Conservation (phyloP, 2,113 vertebrate species). For the Ictidomys tridecemlineatus region DNA sequence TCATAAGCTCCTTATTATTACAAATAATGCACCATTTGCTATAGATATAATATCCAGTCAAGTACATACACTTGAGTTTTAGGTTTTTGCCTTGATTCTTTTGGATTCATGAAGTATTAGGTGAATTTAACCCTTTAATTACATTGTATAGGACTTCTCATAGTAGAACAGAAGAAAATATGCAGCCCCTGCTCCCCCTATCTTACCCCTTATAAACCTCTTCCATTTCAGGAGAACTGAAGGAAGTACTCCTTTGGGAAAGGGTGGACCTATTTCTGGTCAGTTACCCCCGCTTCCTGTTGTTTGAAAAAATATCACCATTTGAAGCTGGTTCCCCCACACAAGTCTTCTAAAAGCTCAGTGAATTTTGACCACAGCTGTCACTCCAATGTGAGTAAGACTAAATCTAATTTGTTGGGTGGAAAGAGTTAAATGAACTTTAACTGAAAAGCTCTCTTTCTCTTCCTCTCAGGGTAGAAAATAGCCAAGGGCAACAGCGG, state of each 20-base stretch:
- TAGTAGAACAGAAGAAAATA: not conserved
- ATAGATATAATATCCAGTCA: not conserved
- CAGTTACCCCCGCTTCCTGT: not conserved
- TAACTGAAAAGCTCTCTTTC: conserved; percentile 91
- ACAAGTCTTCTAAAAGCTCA: not conserved
- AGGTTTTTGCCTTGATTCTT: not conserved
- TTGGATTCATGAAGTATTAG: not conserved
- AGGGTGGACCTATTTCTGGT: not conserved
- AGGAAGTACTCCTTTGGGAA: not conserved
- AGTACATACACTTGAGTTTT: not conserved
- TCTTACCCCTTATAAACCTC: not conserved
- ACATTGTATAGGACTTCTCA: not conserved
- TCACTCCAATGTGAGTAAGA: conserved; percentile 80
- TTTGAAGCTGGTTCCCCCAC: not conserved
- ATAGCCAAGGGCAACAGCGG: conserved; percentile 99
- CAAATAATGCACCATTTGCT: not conserved
- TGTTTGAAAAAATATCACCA: not conserved
- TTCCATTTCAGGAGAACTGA: not conserved
- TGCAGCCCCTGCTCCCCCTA: not conserved
- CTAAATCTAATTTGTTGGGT: conserved; percentile 90
- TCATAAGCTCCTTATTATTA: not conserved
- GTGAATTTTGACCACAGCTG: conserved; percentile 75
- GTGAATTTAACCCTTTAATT: not conserved
- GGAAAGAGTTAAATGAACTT: conserved; percentile 97
- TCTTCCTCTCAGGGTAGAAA: conserved; percentile 94